Conservation (phyloP, 2,797 vertebrate species). For the Paguma larvata region DNA sequence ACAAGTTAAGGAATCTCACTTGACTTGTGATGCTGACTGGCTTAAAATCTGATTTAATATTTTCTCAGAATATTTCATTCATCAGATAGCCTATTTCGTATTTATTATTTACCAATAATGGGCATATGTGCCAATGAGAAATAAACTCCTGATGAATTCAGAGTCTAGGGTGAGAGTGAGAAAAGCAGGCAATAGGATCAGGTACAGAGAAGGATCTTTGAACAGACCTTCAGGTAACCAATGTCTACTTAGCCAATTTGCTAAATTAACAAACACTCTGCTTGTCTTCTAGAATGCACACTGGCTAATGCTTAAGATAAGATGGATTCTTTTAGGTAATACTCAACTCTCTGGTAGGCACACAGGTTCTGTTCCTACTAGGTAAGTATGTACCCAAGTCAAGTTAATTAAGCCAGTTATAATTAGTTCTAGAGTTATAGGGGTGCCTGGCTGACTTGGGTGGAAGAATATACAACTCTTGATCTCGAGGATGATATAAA, state of each 20-base stretch:
- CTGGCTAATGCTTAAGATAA: not conserved
- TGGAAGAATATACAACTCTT: no score
- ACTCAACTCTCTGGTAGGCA: not conserved
- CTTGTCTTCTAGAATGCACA: not conserved
- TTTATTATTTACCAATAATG: not conserved
- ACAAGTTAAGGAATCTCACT: not conserved
- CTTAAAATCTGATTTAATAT: not conserved
- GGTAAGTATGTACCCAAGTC: not conserved
- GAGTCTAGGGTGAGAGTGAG: not conserved
- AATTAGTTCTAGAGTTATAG: not conserved
- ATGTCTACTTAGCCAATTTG: not conserved
- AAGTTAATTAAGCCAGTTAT: conserved; percentile 15
- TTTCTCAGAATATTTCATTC: conserved; percentile 43
- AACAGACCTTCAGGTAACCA: not conserved
- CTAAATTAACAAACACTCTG: not conserved
- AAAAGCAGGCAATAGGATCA: not conserved
- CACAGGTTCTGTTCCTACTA: not conserved
- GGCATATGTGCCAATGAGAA: not conserved
- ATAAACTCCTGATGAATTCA: not conserved
- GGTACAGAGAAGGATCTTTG: not conserved
- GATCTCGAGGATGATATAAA: not conserved
- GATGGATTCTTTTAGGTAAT: not conserved
- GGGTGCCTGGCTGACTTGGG: no score
- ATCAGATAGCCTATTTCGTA: not conserved
- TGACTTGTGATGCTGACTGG: not conserved